These are phyloP conservation scores for Balanococcus diminutus DNA, from an alignment of 2,888 invertebrate genomes.

Conservation along the genomic window DNA sequence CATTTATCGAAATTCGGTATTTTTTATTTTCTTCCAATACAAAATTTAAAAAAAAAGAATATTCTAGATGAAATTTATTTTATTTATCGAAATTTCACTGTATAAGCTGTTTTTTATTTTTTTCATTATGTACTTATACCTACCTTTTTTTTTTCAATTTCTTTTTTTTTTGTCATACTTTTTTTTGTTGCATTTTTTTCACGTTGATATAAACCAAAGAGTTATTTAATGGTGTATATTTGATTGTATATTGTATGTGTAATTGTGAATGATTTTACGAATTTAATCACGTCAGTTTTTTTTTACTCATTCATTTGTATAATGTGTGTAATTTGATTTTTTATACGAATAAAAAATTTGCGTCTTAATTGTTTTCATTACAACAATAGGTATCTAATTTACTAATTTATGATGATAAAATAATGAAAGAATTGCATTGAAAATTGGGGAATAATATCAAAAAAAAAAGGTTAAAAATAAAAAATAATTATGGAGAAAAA, in stretches of 20 bases:
- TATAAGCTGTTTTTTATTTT: neutral
- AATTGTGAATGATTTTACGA: conserved; percentile 1
- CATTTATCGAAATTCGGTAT: no score
- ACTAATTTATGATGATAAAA: no score
- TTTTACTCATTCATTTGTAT: conserved; percentile 29
- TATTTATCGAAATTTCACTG: neutral
- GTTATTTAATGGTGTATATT: conserved; percentile 2
- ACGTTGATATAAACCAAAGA: neutral
- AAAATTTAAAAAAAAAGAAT: neutral
- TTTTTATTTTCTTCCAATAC: neutral
- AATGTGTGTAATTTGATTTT: conserved; percentile 41
- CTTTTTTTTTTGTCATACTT: neutral
- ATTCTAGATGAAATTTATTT: neutral
- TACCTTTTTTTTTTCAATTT: neutral
- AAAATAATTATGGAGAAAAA: no score
- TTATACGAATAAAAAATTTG: conserved; percentile 28
- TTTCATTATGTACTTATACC: no score
- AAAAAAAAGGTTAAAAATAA: no score
- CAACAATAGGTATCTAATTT: no score
- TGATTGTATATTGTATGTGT: conserved; percentile 16
- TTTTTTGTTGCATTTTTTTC: neutral
- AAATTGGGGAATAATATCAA: no score
- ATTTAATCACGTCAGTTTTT: neutral
- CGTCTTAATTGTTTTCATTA: no score
- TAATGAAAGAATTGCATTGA: no score